Base-by-base conservation (phyloP, 2,797 vertebrate genomes). In the Cuculus canorus region DNA sequence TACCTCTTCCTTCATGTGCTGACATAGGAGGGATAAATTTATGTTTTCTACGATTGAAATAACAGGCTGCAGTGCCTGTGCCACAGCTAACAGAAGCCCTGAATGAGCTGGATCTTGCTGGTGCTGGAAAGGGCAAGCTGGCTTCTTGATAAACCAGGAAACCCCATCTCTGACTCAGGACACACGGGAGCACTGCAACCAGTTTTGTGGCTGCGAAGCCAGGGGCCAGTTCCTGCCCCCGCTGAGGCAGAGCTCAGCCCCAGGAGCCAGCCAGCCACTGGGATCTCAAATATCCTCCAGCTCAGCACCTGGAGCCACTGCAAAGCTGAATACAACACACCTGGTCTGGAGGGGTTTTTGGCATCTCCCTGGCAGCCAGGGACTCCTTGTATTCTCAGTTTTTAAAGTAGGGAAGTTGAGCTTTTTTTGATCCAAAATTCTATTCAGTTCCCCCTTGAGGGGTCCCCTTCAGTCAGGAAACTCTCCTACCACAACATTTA, bases 151-250 rank as follows among this genome's bases (percentile, higher is more conserved):
- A 33, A 35, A 17, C 2, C 8, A 22, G 45, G 47, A 32, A 14
- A 52, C 56, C 3, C 18, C 0, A 0, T 32, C 32, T n/a, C 70
- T 33, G 23, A 3, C 25, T 43, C 41, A 21, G 61, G 10, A 30
- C 23, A 9, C 6, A 0, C 6, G 4, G 72, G 18, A 76, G 60
- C 19, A 6, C 17, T 0, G 1, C 0, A 5, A 22, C 2, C 10
- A 3, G 6, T 8, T 63, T 9, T 25, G 68, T 32, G 37, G 30
- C 35, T 0, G 0, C 4, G 5, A 39, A 17, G 16, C 50, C 17
- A 9, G 12, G 43, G 45, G 17, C 39, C 1, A 10, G 16, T 33
- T 61, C 43, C 61, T 22, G 48, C 7, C 0, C 1, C 7, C 13
- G 1, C 2, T 0, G 0, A 48, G 41, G 30, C 3, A 43, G 8